Evolutionary conservation across 1,140 invertebrate species (phyloP).

Genomic region (Hestina assimilis): DNA sequence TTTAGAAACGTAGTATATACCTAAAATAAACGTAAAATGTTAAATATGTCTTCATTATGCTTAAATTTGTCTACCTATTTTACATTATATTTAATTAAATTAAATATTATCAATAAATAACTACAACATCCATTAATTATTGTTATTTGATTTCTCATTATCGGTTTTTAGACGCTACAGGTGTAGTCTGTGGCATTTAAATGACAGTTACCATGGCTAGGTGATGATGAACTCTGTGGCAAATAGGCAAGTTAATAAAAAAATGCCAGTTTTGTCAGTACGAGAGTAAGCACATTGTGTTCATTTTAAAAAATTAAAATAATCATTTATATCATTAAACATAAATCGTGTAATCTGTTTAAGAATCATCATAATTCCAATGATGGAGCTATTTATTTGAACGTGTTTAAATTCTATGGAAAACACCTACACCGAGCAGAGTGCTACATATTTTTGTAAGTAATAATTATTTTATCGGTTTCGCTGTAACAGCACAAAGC

Average conservation of each 20-base stretch:
- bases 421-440: constrained; percentile 48
- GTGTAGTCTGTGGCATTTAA: neutral
- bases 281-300: constrained; percentile 58
- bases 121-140: neutral
- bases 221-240: neutral
- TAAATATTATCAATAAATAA: neutral
- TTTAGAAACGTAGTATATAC: no score
- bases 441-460: constrained; percentile 58
- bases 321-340: neutral
- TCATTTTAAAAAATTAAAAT: constrained; percentile 31
- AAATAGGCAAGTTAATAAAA: constrained; percentile 5
- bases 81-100: no score
- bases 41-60: no score
- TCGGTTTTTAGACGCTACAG: neutral
- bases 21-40: no score
- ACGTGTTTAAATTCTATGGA: constrained; percentile 56
- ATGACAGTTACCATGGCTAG: neutral
- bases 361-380: constrained; percentile 21
- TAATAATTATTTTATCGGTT: constrained; percentile 26
- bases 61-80: no score
- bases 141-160: neutral
- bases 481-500: constrained; percentile 21
- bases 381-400: constrained; percentile 50
- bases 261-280: constrained; percentile 60
- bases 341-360: constrained; percentile 24